Evolutionary conservation across 2,888 invertebrate species (phyloP), one percentile per base, ranked within the genome.

Genomic region (Chrysomela aeneicollis): DNA sequence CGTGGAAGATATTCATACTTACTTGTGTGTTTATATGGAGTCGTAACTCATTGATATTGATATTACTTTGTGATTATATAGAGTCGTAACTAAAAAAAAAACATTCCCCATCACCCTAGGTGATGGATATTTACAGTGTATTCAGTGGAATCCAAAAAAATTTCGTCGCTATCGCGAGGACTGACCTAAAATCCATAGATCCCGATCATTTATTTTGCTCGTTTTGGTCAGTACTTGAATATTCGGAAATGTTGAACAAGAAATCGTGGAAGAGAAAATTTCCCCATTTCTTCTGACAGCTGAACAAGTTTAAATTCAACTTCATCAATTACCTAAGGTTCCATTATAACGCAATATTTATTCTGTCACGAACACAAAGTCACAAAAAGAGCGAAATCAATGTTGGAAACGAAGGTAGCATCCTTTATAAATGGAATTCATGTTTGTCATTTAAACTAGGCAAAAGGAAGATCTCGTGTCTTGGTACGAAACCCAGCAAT

Each of bases 391-490:
- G 12, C 35, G 9, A 35, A 35, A 10, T 42, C 42, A 15, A 42
- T 42, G 8, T 42, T 42, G 3, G 42, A 15, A 42, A 15, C 42
- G 12, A 42, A 3, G 42, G 42, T 42, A 42, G 12, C 22, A 46
- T 26, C 26, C 46, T 46, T 26, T 57, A 4, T 21, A 26, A 46
- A 57, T 46, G 76, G 76, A 77, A 78, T 79, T 78, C 77, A 77
- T 78, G 77, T 80, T 79, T 79, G 78, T 79, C 77, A 78, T 78
- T 68, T 71, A 68, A 77, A 73, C 72, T 78, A 76, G 77, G 79
- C 77, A 80, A n/a, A n/a, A 79, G 77, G 79, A 42, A 42, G 42
- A 42, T 42, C 15, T 72, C 78, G 80, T 78, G 78, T 79, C 81
- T 78, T 81, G 81, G 81, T 81, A 81, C 81, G 79, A 74, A 73